Conservation (phyloP, 2,888 invertebrate genomes). For the Pogonocherus hispidulus region DNA sequence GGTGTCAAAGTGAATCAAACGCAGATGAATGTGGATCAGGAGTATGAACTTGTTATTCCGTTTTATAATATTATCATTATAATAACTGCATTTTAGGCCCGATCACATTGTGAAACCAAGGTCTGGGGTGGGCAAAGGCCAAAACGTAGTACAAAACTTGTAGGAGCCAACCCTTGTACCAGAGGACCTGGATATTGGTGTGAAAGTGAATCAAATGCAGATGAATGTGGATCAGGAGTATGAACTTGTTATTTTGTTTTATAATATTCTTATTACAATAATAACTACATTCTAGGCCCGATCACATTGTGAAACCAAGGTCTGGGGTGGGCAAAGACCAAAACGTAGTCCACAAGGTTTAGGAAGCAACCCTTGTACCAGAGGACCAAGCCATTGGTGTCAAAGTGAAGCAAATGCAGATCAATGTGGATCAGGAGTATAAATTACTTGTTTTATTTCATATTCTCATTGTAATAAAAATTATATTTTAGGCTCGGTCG, state of each 20-base stretch:
- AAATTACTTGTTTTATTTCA: too few relatives aligned
- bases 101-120: slow-evolving; percentile 36
- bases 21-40: slow-evolving; percentile 66
- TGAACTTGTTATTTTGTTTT: slow-evolving; percentile 37
- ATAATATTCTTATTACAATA: neutral
- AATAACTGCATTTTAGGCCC: too few relatives aligned
- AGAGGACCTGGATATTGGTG: slow-evolving; percentile 87
- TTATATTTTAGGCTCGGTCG: slow-evolving; percentile 13
- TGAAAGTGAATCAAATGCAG: slow-evolving; percentile 68
- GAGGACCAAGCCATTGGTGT: slow-evolving; percentile 86
- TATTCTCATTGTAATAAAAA: too few relatives aligned
- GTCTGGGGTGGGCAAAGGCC: slow-evolving; percentile 35
- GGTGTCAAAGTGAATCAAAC: slow-evolving; percentile 74
- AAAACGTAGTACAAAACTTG: slow-evolving; percentile 27
- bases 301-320: slow-evolving; percentile 36
- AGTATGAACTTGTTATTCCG: neutral
- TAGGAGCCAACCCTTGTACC: slow-evolving; percentile 76
- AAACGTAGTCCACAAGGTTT: slow-evolving; percentile 27
- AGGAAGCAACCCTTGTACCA: slow-evolving; percentile 77
- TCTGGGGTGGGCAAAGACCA: slow-evolving; percentile 34
- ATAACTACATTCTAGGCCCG: slow-evolving; percentile 27
- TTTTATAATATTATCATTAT: neutral
- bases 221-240: slow-evolving; percentile 72
- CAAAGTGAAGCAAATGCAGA: slow-evolving; percentile 68
- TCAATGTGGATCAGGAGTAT: too few relatives aligned